Conservation (phyloP, 2,113 vertebrate species). For the Calyptommatus sinebrachiatus region DNA sequence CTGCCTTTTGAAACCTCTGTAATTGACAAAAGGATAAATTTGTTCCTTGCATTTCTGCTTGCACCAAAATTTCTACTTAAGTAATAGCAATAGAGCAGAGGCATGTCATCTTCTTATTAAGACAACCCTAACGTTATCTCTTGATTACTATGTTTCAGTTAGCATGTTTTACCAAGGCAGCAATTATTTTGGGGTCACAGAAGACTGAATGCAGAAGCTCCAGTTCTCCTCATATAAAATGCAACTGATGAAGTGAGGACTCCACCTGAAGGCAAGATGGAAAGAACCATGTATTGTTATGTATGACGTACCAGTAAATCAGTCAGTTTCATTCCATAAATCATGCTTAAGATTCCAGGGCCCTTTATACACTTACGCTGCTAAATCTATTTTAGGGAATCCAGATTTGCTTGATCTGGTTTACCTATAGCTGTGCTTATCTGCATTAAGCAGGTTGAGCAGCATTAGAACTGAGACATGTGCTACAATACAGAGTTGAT, state of each 20-base stretch:
- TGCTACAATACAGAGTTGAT: too few species aligned
- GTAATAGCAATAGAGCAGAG: background rate
- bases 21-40: constrained; percentile 59
- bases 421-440: too few species aligned
- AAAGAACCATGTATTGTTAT: background rate
- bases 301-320: background rate
- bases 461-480: too few species aligned
- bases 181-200: background rate
- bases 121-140: background rate
- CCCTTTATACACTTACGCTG: too few species aligned
- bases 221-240: background rate
- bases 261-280: background rate
- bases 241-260: background rate
- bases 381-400: too few species aligned
- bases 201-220: background rate
- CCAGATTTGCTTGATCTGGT: too few species aligned
- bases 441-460: too few species aligned
- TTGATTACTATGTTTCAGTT: background rate
- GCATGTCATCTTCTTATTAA: constrained; percentile 27
- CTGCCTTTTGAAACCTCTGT: background rate
- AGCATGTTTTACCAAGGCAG: background rate
- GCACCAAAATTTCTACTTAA: background rate
- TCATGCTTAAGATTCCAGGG: background rate
- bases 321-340: background rate
- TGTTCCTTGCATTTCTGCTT: constrained; percentile 50